These are phyloP conservation scores for Colaptes auratus DNA, from an alignment of 2,113 vertebrate genomes.

Conservation along the genomic window DNA sequence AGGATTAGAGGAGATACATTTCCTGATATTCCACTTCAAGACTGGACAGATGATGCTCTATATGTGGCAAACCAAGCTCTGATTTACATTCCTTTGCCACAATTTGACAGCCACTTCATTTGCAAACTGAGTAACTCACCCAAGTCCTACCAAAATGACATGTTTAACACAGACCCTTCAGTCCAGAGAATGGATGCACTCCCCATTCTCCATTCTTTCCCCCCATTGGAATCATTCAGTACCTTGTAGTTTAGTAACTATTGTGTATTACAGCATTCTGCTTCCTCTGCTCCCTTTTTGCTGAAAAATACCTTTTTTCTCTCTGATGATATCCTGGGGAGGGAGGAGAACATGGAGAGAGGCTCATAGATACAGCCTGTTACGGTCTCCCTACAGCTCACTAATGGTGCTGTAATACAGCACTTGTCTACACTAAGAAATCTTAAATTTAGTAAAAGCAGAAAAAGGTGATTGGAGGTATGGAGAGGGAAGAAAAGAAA, in stretches of 20 bases:
- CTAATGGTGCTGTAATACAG: not conserved
- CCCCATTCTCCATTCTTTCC: not conserved
- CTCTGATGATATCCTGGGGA: not conserved
- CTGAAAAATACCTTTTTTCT: not conserved
- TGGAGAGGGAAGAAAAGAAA: not conserved
- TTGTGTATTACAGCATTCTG: not conserved
- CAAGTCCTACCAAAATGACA: not conserved
- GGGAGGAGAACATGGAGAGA: not conserved
- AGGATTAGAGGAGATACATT: not conserved
- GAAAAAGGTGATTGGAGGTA: not conserved
- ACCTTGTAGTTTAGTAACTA: not conserved
- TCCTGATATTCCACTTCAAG: accelerated
- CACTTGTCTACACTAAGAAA: not conserved
- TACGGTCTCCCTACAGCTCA: not conserved
- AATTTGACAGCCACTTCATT: not conserved
- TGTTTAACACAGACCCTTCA: not conserved
- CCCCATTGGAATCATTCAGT: not conserved
- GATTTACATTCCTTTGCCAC: not conserved
- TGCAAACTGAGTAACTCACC: not conserved
- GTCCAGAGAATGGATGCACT: not conserved
- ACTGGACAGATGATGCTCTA: not conserved
- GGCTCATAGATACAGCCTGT: not conserved
- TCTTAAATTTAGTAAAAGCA: not conserved
- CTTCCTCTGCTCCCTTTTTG: not conserved
- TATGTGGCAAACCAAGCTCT: not conserved